Conservation (phyloP, 2,113 vertebrate genomes). For the Pedionomus torquatus region DNA sequence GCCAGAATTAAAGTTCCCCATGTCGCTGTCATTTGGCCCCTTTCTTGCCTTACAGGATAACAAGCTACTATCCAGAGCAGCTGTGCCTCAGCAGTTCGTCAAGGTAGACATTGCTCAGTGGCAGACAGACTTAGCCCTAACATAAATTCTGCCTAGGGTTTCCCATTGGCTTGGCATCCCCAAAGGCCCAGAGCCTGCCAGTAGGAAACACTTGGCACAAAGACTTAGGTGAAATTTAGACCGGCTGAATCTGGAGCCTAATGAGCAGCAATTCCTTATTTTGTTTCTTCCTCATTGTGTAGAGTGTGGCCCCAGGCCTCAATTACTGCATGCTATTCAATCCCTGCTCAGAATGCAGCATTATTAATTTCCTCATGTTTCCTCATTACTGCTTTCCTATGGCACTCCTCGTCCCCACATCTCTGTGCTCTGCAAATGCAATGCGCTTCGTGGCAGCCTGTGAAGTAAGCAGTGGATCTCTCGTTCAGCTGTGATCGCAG, state of each 20-base stretch:
- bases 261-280: slow-evolving; percentile 53
- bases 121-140: neutral
- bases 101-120: neutral
- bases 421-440: neutral
- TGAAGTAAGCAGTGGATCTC: neutral
- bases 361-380: slow-evolving; percentile 52
- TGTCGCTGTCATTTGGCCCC: neutral
- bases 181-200: neutral
- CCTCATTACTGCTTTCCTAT: slow-evolving; percentile 40
- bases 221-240: slow-evolving; percentile 48
- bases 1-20: neutral
- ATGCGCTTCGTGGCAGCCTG: neutral
- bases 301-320: slow-evolving; percentile 19
- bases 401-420: neutral
- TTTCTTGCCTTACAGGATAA: neutral
- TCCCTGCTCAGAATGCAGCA: slow-evolving; percentile 25
- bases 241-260: slow-evolving; percentile 47
- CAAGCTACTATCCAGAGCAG: neutral
- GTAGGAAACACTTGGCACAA: slow-evolving; percentile 39
- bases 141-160: neutral
- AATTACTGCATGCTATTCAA: slow-evolving; percentile 55
- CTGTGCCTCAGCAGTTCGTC: neutral
- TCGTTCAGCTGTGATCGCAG: neutral
- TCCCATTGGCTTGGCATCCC: neutral
- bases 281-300: slow-evolving; percentile 63